Evolutionary conservation across 2,113 vertebrate genomes (phyloP).

Genomic region (Eptesicus fuscus): DNA sequence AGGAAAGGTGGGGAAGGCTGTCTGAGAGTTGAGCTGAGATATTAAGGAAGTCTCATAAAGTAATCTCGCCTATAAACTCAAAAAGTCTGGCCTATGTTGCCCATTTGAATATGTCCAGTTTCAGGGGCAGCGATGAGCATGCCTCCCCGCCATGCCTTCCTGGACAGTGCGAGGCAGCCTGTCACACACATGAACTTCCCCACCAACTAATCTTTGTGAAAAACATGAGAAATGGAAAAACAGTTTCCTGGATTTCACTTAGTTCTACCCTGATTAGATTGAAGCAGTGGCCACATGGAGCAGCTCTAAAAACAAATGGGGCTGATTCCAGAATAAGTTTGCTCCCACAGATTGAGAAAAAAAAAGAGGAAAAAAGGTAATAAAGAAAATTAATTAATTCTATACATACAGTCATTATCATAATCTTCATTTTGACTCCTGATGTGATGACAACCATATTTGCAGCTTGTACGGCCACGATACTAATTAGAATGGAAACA

Average conservation of each 20-base stretch:
- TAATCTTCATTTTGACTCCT: slow-evolving; percentile 64
- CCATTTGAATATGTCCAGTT: neutral
- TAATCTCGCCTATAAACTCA: neutral
- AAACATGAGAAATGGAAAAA: neutral
- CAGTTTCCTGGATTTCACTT: neutral
- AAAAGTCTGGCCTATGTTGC: neutral
- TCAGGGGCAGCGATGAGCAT: neutral
- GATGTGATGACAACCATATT: slow-evolving; percentile 47
- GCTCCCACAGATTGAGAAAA: neutral
- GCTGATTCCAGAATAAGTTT: neutral
- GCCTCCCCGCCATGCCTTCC: neutral
- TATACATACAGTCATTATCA: slow-evolving; percentile 26
- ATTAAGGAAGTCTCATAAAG: neutral
- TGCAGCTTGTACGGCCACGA: slow-evolving; percentile 20
- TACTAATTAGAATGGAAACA: slow-evolving; percentile 63
- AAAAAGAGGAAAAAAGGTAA: too few relatives aligned
- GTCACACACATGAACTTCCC: neutral
- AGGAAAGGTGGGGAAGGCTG: neutral
- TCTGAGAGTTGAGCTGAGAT: neutral
- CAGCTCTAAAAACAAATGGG: neutral
- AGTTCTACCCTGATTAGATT: neutral
- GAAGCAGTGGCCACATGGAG: neutral
- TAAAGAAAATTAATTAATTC: slow-evolving; percentile 42
- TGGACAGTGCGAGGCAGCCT: neutral
- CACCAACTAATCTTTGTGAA: neutral